These are phyloP conservation scores for Coleophora flavipennella DNA, from an alignment of 2,888 invertebrate genomes.

Conservation along the genomic window DNA sequence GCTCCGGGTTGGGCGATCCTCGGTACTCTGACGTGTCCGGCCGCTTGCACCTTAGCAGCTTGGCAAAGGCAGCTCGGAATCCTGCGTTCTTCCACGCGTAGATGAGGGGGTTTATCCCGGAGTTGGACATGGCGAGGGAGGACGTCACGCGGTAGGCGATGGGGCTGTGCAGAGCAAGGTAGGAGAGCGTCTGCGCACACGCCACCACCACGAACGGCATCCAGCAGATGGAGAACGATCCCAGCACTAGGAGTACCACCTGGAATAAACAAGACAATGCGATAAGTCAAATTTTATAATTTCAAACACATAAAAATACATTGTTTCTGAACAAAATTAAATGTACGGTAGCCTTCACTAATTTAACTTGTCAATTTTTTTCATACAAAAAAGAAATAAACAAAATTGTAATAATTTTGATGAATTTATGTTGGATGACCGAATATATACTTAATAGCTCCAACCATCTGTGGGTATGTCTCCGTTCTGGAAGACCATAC, in stretches of 20 bases:
- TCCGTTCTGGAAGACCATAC: too few species aligned
- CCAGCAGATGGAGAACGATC: constrained; percentile 87
- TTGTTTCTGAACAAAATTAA: too few species aligned
- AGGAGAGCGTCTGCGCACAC: constrained; percentile 72
- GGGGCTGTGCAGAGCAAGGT: constrained; percentile 64
- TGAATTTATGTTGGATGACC: too few species aligned
- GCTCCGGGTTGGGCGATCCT: constrained; percentile 70
- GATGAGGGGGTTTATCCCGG: constrained; percentile 85
- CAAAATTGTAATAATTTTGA: too few species aligned
- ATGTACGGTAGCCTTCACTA: too few species aligned
- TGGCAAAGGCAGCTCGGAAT: constrained; percentile 81
- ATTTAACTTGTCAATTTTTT: too few species aligned
- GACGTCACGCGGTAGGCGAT: constrained; percentile 77
- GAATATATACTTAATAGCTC: too few species aligned
- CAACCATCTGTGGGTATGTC: too few species aligned
- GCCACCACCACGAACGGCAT: constrained; percentile 83
- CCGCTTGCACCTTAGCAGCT: constrained; percentile 76
- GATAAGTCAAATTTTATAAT: too few species aligned
- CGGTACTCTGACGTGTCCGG: constrained; percentile 73
- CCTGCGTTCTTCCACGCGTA: constrained; percentile 90
- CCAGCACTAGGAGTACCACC: constrained; percentile 84
- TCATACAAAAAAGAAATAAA: too few species aligned
- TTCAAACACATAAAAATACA: too few species aligned
- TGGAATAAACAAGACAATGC: constrained; percentile 43
- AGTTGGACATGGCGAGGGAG: constrained; percentile 84